phyloP scores from a whole-genome alignment of 1,140 invertebrate genomes.

The Popillia japonica region DNA sequence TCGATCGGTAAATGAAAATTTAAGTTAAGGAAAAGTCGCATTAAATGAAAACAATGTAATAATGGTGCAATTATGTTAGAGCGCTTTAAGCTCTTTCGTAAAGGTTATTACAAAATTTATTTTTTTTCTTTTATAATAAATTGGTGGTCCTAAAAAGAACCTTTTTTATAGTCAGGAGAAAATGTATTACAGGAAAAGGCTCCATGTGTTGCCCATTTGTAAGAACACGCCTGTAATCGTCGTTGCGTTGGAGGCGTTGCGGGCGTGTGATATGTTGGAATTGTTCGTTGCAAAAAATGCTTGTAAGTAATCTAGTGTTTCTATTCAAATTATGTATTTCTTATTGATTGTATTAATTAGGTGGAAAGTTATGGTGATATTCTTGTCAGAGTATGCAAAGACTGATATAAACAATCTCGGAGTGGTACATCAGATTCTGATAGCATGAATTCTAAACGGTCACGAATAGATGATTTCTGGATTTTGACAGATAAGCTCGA shows the following conservation, averaged over 20 bases:
- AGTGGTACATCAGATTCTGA: slow-evolving; percentile 43
- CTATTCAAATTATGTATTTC: slow-evolving; percentile 36
- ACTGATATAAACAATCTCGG: slow-evolving; percentile 69
- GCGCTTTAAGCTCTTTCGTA: no score
- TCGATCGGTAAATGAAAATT: no score
- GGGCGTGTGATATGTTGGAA: slow-evolving; percentile 82
- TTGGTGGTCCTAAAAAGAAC: no score
- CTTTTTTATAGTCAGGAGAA: no score
- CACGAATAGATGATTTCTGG: slow-evolving; percentile 70
- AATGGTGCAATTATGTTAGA: no score
- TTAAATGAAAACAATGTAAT: no score
- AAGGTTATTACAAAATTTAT: no score
- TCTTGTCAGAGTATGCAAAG: slow-evolving; percentile 82
- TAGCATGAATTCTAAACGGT: slow-evolving; percentile 44
- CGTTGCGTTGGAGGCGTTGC: slow-evolving; percentile 88
- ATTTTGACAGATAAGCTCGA: slow-evolving; percentile 72
- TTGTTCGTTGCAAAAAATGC: slow-evolving; percentile 79
- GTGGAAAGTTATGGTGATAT: slow-evolving; percentile 71
- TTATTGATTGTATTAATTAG: slow-evolving; percentile 41
- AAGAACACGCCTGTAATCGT: no score
- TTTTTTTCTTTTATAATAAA: no score
- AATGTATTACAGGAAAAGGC: no score
- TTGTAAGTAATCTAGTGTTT: slow-evolving; percentile 59
- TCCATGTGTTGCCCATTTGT: no score
- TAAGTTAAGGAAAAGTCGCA: no score